Evolutionary conservation across 2,888 invertebrate species (phyloP).

Genomic region (Synanthedon tipuliformis): DNA sequence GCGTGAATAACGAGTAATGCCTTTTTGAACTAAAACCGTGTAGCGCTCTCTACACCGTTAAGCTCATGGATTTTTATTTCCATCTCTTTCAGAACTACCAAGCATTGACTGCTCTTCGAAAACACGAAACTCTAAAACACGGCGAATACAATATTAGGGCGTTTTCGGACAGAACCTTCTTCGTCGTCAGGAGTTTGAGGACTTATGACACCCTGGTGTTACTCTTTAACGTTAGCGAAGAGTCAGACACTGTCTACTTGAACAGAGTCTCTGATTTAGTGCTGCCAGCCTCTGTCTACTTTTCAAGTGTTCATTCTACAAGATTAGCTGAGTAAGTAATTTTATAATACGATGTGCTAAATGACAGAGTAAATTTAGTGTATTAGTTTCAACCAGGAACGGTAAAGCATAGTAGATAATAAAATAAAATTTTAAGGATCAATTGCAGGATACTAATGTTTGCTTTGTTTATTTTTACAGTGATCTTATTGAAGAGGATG

Average conservation of each 20-base stretch:
- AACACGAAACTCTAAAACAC: constrained; percentile 25
- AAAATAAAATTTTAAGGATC: too few relatives aligned
- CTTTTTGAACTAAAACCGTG: neutral
- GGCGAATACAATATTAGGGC: constrained; percentile 53
- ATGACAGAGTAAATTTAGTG: too few relatives aligned
- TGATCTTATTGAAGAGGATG: constrained; percentile 11
- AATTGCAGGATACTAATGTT: neutral
- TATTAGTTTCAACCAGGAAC: too few relatives aligned
- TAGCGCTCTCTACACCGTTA: neutral
- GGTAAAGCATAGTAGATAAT: too few relatives aligned
- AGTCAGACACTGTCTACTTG: constrained; percentile 38
- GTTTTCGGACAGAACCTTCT: constrained; percentile 27
- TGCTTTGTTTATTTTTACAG: constrained; percentile 16
- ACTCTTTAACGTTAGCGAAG: constrained; percentile 57
- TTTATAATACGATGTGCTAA: too few relatives aligned
- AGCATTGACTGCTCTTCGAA: constrained; percentile 39
- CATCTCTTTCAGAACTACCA: constrained; percentile 35
- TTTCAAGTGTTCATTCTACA: constrained; percentile 28
- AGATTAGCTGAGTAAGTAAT: constrained; percentile 23
- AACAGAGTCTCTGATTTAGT: constrained; percentile 16
- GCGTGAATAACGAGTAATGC: neutral
- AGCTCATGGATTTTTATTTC: neutral
- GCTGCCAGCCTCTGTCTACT: constrained; percentile 23
- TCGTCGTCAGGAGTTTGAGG: constrained; percentile 18
- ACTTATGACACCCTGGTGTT: constrained; percentile 29